Conservation (phyloP, 2,113 vertebrate genomes). For the mouse (Mus musculus) region GRCm39 chr14:53612501-53613000, state of each 20-base stretch:
- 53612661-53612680: background rate
- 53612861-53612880: background rate
- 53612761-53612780: background rate
- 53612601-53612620: background rate
- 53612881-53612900: constrained; percentile 11
- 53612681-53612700: background rate
- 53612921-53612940: background rate
- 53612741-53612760: background rate
- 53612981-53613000: background rate
- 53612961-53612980: background rate
- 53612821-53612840: background rate
- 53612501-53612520: background rate
- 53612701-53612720: background rate
- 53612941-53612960: background rate
- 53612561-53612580: background rate
- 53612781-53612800: background rate
- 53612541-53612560: background rate
- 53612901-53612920: background rate
- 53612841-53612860: too few species aligned
- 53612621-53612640: constrained; percentile 1
- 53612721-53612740: background rate
- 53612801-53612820: background rate
- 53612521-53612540: background rate
- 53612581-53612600: background rate
- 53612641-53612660: background rate